Percentiles rank a stretch among this genome's conserved stretches.
These are phyloP conservation scores for Geopemphigus sp. DNA, from an alignment of 1,140 invertebrate species.

Conservation along the genomic window DNA sequence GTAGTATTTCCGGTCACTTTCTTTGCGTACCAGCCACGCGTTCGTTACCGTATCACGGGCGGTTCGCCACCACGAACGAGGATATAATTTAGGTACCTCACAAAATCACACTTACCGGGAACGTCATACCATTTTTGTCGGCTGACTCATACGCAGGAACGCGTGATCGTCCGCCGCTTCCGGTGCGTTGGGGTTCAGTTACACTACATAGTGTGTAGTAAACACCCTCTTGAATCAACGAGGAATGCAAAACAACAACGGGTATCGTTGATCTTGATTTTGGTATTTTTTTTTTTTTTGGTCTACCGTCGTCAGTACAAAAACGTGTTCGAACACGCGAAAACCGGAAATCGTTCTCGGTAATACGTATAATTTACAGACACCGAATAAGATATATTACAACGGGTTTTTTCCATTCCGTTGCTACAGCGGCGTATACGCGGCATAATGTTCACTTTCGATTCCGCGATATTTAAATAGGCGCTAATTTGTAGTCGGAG, in stretches of 20 bases:
- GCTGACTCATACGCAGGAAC: conserved; percentile 24
- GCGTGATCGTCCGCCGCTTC: not conserved
- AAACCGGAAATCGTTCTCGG: conserved; percentile 14
- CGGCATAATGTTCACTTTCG: not conserved
- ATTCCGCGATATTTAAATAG: not conserved
- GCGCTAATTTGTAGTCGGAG: not conserved
- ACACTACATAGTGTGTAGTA: too few relatives aligned
- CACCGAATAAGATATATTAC: not conserved
- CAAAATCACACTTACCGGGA: conserved; percentile 23
- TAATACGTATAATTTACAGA: not conserved
- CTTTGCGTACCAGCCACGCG: too few relatives aligned
- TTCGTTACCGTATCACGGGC: not conserved
- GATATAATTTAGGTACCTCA: conserved; percentile 22
- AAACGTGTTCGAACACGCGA: not conserved
- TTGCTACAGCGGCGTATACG: too few relatives aligned
- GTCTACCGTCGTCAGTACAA: not conserved
- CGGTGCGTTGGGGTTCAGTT: too few relatives aligned
- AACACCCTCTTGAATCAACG: not conserved
- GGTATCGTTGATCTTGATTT: not conserved
- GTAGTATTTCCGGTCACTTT: not conserved
- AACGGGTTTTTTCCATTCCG: not conserved
- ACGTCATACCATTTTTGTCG: conserved; percentile 2
- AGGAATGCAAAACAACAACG: conserved; percentile 3
- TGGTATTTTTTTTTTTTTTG: not conserved
- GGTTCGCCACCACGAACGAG: not conserved